Percentiles rank a stretch among this genome's conserved stretches.
phyloP scores from a whole-genome alignment of 2,888 invertebrate species.

The Alloscopus bannaensis region DNA sequence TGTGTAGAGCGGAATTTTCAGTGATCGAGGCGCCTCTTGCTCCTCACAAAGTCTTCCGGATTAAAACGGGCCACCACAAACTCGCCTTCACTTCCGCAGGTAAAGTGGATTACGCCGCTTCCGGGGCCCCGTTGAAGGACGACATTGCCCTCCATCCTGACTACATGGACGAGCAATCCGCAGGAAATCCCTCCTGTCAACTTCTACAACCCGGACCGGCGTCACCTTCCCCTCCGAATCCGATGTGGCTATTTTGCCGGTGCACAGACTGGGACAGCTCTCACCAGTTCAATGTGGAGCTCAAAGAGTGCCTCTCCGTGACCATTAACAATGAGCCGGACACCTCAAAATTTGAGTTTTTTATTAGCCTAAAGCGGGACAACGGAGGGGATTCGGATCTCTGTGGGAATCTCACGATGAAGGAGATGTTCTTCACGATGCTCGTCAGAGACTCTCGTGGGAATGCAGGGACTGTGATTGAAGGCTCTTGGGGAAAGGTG shows the following conservation, averaged over 20 bases:
- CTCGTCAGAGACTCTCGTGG: not conserved
- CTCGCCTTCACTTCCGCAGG: not conserved
- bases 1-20: conserved; percentile 2
- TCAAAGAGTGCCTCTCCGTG: not conserved
- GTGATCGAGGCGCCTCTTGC: not conserved
- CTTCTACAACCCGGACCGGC: not conserved
- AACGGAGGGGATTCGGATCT: not conserved
- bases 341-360: not conserved
- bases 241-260: not conserved
- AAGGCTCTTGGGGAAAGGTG: not conserved
- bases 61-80: not conserved
- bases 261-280: not conserved
- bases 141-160: not conserved
- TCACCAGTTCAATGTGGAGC: not conserved
- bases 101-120: not conserved
- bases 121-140: not conserved
- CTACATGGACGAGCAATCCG: not conserved
- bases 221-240: not conserved
- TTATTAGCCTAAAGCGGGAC: not conserved
- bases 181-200: not conserved
- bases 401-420: not conserved
- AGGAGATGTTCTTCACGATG: not conserved
- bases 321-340: not conserved
- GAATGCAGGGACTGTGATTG: not conserved
- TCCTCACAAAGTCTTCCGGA: not conserved